These are phyloP conservation scores for Sarcophaga carnaria DNA, from an alignment of 2,888 invertebrate species.

Conservation along the genomic window DNA sequence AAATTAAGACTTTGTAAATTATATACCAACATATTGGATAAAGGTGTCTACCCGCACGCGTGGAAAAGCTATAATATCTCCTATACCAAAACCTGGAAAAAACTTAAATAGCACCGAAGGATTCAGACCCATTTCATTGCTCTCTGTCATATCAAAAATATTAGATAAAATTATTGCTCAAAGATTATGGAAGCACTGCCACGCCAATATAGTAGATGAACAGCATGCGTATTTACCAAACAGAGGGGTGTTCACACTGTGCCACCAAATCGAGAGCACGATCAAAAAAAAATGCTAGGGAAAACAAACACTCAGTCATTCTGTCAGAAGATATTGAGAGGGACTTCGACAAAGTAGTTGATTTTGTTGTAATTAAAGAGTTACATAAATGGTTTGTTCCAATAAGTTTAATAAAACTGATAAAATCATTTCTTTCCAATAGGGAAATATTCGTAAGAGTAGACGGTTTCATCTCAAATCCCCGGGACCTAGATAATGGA, in stretches of 20 bases:
- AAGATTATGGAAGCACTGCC: not conserved
- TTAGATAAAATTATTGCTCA: slow-evolving; percentile 45
- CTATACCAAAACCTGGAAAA: slow-evolving; percentile 40
- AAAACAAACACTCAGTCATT: too few relatives aligned
- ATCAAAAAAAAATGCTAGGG: too few relatives aligned
- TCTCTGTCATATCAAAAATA: slow-evolving; percentile 34
- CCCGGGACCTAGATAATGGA: not conserved
- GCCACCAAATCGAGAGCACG: slow-evolving; percentile 14
- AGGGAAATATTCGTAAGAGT: slow-evolving; percentile 27
- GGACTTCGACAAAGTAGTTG: too few relatives aligned
- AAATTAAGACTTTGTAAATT: slow-evolving; percentile 34
- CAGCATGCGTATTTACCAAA: slow-evolving; percentile 36
- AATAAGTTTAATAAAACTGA: too few relatives aligned
- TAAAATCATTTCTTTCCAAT: too few relatives aligned
- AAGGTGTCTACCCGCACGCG: slow-evolving; percentile 38
- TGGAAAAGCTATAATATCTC: slow-evolving; percentile 32
- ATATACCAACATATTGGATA: slow-evolving; percentile 7
- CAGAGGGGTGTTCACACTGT: slow-evolving; percentile 20
- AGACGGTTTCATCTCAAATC: slow-evolving; percentile 4
- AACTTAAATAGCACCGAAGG: not conserved
- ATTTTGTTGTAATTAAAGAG: too few relatives aligned
- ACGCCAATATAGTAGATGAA: slow-evolving; percentile 1
- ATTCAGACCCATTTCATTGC: slow-evolving; percentile 20
- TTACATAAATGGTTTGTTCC: not conserved
- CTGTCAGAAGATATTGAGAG: too few relatives aligned